Percentiles rank a stretch among this genome's conserved stretches.
Evolutionary conservation across 2,113 vertebrate genomes (phyloP).

Genomic region (Tautogolabrus adspersus): DNA sequence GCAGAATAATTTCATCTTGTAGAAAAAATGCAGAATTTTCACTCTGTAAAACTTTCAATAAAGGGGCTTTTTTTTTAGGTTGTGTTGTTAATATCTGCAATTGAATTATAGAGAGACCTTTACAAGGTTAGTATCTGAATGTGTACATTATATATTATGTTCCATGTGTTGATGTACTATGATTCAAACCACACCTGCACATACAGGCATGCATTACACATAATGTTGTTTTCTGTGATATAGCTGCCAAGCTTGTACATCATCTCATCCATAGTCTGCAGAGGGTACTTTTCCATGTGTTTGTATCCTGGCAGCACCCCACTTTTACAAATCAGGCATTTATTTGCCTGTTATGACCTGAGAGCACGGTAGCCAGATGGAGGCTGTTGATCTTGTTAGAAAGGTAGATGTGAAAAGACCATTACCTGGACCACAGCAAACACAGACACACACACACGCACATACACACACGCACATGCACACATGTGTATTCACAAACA

Average conservation of each 20-base stretch:
- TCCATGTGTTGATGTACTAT: background rate
- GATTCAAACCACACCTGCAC: conserved; percentile 8
- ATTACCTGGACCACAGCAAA: conserved; percentile 80
- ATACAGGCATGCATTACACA: background rate
- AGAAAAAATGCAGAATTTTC: background rate
- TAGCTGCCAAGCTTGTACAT: background rate
- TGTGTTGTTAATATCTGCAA: background rate
- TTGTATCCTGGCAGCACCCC: conserved; percentile 26
- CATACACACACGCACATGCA: conserved; percentile 19
- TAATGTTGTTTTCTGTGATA: background rate
- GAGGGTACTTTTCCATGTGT: conserved; percentile 19
- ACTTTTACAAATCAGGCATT: conserved; percentile 66
- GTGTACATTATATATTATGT: background rate
- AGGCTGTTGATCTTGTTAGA: conserved; percentile 81
- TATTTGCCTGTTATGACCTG: conserved; percentile 68
- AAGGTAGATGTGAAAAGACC: conserved; percentile 74
- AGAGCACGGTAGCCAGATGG: conserved; percentile 80
- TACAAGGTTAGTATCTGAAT: conserved; percentile 5
- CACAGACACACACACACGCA: conserved; percentile 55
- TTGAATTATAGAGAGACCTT: conserved; percentile 18
- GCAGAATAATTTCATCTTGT: conserved; percentile 20
- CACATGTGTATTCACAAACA: conserved; percentile 22
- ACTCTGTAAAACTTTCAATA: background rate
- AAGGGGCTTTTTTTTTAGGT: background rate
- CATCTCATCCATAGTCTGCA: background rate